Evolutionary conservation across 1,140 invertebrate species (phyloP).

Genomic region (Thaumatotibia leucotreta): DNA sequence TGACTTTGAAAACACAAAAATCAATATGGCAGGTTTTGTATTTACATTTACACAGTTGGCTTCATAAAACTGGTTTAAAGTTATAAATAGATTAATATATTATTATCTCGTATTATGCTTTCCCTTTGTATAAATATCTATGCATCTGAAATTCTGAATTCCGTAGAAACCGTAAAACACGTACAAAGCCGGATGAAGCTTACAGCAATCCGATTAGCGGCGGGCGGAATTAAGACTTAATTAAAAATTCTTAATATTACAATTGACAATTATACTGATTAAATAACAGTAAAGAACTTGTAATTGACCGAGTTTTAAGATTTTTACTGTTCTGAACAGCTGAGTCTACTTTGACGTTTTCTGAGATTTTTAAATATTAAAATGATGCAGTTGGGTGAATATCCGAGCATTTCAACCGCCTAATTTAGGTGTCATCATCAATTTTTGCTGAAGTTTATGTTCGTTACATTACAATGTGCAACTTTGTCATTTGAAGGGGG

Average conservation of each 20-base stretch:
- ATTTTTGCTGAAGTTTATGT: too few relatives aligned
- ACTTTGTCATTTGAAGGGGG: too few relatives aligned
- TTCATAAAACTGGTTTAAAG: too few relatives aligned
- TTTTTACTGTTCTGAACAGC: not conserved
- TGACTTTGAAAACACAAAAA: too few relatives aligned
- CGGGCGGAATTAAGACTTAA: not conserved
- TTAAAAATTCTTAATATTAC: slow-evolving; percentile 7
- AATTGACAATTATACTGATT: not conserved
- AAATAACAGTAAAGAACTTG: not conserved
- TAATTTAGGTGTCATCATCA: too few relatives aligned
- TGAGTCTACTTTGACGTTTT: not conserved
- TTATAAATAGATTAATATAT: too few relatives aligned
- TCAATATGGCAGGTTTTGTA: too few relatives aligned
- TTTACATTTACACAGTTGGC: too few relatives aligned
- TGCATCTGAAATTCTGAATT: not conserved
- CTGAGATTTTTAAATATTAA: not conserved
- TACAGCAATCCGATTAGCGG: slow-evolving; percentile 1
- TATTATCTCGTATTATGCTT: too few relatives aligned
- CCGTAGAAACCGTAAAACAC: not conserved
- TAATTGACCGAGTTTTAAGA: not conserved
- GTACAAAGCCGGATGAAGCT: not conserved
- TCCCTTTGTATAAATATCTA: not conserved
- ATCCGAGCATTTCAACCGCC: too few relatives aligned
- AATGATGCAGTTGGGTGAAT: too few relatives aligned
- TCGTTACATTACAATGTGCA: too few relatives aligned